A percentile compares a stretch with the other conserved stretches of the same genome.
phyloP scores from a whole-genome alignment of 2,888 invertebrate species.

The Chloroclysta siterata region DNA sequence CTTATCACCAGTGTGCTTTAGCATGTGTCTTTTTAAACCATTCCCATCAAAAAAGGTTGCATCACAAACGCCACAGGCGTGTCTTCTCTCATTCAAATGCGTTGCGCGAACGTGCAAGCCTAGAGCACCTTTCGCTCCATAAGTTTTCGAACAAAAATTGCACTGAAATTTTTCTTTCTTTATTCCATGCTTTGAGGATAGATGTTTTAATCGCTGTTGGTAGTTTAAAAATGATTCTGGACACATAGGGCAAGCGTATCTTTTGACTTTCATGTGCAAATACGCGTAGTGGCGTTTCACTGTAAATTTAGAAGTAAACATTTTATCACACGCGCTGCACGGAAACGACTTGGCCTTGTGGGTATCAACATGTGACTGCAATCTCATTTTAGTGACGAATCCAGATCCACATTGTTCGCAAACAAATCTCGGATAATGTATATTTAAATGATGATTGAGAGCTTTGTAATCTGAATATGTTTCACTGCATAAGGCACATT shows the following conservation, averaged over 20 bases:
- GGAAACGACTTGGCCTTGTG: constrained; percentile 54
- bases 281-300: constrained; percentile 77
- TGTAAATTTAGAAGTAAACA: constrained; percentile 74
- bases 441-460: constrained; percentile 58
- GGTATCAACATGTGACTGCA: constrained; percentile 3
- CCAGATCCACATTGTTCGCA: constrained; percentile 53
- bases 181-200: constrained; percentile 63
- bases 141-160: constrained; percentile 67
- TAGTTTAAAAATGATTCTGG: constrained; percentile 71
- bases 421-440: constrained; percentile 58
- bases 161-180: constrained; percentile 75
- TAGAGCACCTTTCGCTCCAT: constrained; percentile 67
- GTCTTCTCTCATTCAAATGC: constrained; percentile 33
- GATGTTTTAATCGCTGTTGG: constrained; percentile 73
- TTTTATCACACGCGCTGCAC: constrained; percentile 80
- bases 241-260: constrained; percentile 73
- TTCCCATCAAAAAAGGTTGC: too few species aligned
- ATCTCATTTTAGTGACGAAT: constrained; percentile 38
- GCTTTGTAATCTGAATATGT: constrained; percentile 11
- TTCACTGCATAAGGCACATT: constrained; percentile 22
- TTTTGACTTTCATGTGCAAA: constrained; percentile 74
- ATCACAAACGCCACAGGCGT: too few species aligned
- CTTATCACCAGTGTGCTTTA: too few species aligned
- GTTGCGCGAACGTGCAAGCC: constrained; percentile 24
- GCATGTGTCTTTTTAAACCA: too few species aligned